Conservation (phyloP, 2,888 invertebrate genomes). For the Ochropleura plecta region DNA sequence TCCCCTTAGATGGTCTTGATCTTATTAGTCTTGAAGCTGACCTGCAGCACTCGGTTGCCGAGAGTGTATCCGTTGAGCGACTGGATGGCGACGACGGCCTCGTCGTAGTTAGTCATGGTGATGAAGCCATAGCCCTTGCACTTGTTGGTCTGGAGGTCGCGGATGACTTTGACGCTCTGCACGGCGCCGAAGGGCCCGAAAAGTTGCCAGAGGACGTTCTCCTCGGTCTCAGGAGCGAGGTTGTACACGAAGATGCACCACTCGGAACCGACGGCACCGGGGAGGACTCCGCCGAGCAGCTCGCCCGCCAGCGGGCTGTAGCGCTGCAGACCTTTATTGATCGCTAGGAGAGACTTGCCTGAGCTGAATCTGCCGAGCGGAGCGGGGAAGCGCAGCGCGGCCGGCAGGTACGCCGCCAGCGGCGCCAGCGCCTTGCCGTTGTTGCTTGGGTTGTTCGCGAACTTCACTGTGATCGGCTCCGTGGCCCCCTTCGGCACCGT, state of each 20-base stretch:
- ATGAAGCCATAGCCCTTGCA: slow-evolving; percentile 99
- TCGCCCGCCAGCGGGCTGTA: slow-evolving; percentile 97
- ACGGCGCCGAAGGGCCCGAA: slow-evolving; percentile 99
- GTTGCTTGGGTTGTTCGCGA: slow-evolving; percentile 97
- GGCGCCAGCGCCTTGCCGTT: slow-evolving; percentile 95
- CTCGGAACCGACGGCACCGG: slow-evolving; percentile 93
- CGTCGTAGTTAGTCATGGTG: slow-evolving; percentile 98
- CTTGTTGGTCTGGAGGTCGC: slow-evolving; percentile 97
- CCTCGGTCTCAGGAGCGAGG: slow-evolving; percentile 98
- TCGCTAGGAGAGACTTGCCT: slow-evolving; percentile 97
- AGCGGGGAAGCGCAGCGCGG: slow-evolving; percentile 91
- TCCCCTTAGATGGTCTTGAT: slow-evolving; percentile 93
- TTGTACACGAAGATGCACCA: slow-evolving; percentile 99
- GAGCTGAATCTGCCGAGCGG: slow-evolving; percentile 95
- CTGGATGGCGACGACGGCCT: slow-evolving; percentile 97
- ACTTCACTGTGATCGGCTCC: slow-evolving; percentile 98
- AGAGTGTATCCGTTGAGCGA: slow-evolving; percentile 97
- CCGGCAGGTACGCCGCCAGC: slow-evolving; percentile 96
- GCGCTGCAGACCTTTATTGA: slow-evolving; percentile 93
- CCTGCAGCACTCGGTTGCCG: slow-evolving; percentile 97
- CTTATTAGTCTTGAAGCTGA: slow-evolving; percentile 97
- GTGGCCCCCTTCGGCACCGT: slow-evolving; percentile 96
- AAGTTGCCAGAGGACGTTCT: slow-evolving; percentile 98
- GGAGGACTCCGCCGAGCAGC: slow-evolving; percentile 94
- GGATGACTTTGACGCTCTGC: slow-evolving; percentile 97